Base-by-base conservation (phyloP, 2,797 vertebrate genomes). In the Channa striata region DNA sequence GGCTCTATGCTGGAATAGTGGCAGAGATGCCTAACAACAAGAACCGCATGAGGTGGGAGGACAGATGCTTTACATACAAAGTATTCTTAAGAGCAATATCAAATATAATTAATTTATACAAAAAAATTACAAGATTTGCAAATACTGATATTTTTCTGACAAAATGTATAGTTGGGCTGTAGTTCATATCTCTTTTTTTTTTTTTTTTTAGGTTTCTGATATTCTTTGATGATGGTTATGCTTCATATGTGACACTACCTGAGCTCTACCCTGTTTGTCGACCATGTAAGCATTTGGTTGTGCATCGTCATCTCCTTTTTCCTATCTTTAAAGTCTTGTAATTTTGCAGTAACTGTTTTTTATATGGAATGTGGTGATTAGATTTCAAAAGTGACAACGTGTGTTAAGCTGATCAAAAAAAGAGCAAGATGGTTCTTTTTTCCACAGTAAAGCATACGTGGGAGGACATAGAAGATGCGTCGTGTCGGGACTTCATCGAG, bases 211-310 rank as follows among this genome's bases (percentile, higher is more conserved):
- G 98, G 86, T 99, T 97, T 82, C 91, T 99, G 62, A 98, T 99
- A 74, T 99, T 99, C 89, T 99, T 99, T 1, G 98, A 99, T 6
- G 98, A 99, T 0, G 98, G 98, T 2, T 99, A 99, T 0, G 98
- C 98, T 2, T 99, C 97, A 0, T 99, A 99, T 2, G 98, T 99
- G 49, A 95, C 94, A 10, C 94, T 97, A 42, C 95, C 96, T 23
- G 98, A 99, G 72, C 95, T 99, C 14, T 97, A 96, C 85, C 96
- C 96, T 0, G 86, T 99, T 59, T 99, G 98, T 85, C 89, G 97
- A 73, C 97, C 97, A 13, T 0, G 98, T 99, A 92, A 96, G 92
- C 37, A 23, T 9, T 46, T 5, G 16, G 33, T 64, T 46, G 13
- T 52, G 11, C 37, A 1, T 58, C 14, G 23, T 30, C 1, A 74